Base-by-base conservation (phyloP, 2,797 vertebrate genomes). In the Smutsia gigantea region DNA sequence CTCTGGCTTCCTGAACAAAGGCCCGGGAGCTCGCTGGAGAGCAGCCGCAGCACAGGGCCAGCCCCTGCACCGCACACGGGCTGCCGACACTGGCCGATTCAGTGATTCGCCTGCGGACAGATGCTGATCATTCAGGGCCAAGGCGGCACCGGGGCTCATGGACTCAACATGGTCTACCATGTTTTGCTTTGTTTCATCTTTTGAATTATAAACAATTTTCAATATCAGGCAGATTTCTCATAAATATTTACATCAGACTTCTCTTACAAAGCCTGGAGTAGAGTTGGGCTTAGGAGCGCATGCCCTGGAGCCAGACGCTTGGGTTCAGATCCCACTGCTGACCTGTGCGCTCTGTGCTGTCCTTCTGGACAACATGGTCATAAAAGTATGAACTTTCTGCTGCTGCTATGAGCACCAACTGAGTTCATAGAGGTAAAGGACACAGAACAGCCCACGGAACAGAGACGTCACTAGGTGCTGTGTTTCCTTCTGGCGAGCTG, bases 1-100 rank as follows among this genome's bases (percentile, higher is more conserved):
- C 1, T 13, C 59, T 21, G 3, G 19, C 23, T n/a, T 49, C 15
- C 63, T 57, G 61, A 55, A 7, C 31, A 15, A 17, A 42, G 51
- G 17, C 51, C 2, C 4, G 6, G 15, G 23, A 29, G 7, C 27
- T 9, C 12, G 3, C 12, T 11, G 23, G 9, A 46, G 4, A 14
- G 17, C 53, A 7, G 2, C 0, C 1, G 1, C 27, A 66, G 25
- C 37, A 0, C 21, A 2, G 4, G 0, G 3, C 19, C 42, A 18
- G 19, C 17, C 85, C 31, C 10, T 11, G 17, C 17, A 29, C 0
- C 4, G 12, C 31, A 14, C 4, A 0, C 2, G 3, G 2, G 10
- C 11, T 10, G 53, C 34, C 15, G 39, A 17, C 23, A 3, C 68
- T 1, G 27, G 19, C n/a, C 5, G 4, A 4, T 3, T 12, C 12